Conservation (phyloP, 1,140 invertebrate species). For the Harpegnathos saltator region DNA sequence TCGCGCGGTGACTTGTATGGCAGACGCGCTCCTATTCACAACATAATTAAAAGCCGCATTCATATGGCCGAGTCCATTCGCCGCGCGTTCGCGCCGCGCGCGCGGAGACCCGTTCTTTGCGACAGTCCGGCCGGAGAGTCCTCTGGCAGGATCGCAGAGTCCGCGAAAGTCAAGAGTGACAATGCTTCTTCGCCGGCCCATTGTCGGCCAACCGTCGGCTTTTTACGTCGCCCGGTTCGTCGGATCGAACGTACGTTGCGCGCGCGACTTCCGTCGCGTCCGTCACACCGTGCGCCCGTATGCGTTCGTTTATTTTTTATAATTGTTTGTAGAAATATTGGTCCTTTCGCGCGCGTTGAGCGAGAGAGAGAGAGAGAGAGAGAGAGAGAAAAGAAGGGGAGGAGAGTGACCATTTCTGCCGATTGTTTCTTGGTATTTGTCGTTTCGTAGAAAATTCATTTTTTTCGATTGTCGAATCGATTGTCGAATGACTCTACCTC, state of each 20-base stretch:
- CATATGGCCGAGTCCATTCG: constrained; percentile 60
- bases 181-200: constrained; percentile 67
- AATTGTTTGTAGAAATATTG: constrained; percentile 21
- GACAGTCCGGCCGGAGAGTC: constrained; percentile 65
- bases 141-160: constrained; percentile 41
- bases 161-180: constrained; percentile 67
- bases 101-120: constrained; percentile 66
- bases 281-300: constrained; percentile 46
- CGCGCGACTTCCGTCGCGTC: constrained; percentile 34
- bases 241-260: constrained; percentile 24
- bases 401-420: too few species aligned
- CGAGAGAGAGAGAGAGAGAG: neutral
- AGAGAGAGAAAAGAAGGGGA: too few species aligned
- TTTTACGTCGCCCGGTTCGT: constrained; percentile 63
- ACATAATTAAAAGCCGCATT: constrained; percentile 75
- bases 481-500: too few species aligned
- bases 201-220: constrained; percentile 63
- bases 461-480: too few species aligned
- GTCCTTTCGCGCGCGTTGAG: neutral
- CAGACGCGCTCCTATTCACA: constrained; percentile 67
- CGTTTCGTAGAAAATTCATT: too few species aligned
- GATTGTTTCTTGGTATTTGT: too few species aligned
- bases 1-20: constrained; percentile 66
- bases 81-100: constrained; percentile 36
- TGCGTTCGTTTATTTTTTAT: constrained; percentile 20